phyloP scores from a whole-genome alignment of 2,113 vertebrate species.

The Corythornis madagascariensis region DNA sequence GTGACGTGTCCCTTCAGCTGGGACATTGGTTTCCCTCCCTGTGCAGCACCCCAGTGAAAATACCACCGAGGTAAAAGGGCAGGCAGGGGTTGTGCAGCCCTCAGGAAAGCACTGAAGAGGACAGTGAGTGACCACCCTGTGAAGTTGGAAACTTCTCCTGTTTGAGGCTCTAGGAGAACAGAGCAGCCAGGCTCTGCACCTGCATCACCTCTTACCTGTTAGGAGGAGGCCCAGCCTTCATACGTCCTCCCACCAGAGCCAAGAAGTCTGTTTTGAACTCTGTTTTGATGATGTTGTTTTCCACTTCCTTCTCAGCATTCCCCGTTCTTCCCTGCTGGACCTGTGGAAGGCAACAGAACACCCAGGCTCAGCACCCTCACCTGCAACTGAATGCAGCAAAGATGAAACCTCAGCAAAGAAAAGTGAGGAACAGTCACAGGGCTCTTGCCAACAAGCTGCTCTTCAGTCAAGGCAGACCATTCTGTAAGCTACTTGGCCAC shows the following conservation, averaged over 20 bases:
- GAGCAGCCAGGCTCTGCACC: too few relatives aligned
- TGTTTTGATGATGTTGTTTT: too few relatives aligned
- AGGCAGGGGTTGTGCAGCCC: neutral
- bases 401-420: neutral
- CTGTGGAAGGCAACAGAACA: neutral
- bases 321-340: too few relatives aligned
- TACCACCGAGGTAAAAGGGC: neutral
- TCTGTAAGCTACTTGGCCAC: neutral
- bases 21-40: neutral
- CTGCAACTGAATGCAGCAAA: neutral
- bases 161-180: too few relatives aligned
- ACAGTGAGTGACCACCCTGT: too few relatives aligned
- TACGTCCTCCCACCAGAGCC: too few relatives aligned
- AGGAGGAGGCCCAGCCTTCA: too few relatives aligned
- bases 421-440: neutral
- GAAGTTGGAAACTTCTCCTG: too few relatives aligned
- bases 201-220: too few relatives aligned
- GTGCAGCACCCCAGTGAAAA: fast-evolving
- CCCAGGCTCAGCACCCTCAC: neutral
- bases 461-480: neutral
- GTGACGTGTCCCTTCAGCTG: neutral
- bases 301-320: too few relatives aligned
- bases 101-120: neutral
- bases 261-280: too few relatives aligned
- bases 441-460: neutral